Base-by-base conservation (phyloP, 2,888 invertebrate genomes). In the Drosophila kokeensis region DNA sequence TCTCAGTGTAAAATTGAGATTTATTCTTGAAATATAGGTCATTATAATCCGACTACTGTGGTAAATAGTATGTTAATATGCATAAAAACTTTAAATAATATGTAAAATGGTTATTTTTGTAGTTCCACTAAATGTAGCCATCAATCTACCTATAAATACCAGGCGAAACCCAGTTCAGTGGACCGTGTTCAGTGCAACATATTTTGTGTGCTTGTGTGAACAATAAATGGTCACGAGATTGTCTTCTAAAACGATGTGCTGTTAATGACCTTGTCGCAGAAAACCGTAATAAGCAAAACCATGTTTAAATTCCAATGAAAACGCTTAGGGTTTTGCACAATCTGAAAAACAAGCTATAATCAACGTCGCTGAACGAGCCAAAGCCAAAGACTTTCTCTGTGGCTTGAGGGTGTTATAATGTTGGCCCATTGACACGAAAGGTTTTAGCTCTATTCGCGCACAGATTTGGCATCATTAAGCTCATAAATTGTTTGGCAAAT, bases 351-450 rank as follows among this genome's bases (percentile, higher is more conserved):
- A 63, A 61, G 42, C 30, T 52, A 67, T 64, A 70, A 69, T 77
- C 65, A 70, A 36, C 70, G 50, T 32, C 21, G 34, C 32, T 30
- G 21, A 42, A 13, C 7, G 13, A 29, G 34, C 24, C 42, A 45
- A 27, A 29, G 34, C n/a, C 42, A 45, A 27, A 32, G 73, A 86
- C 85, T 85, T 85, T 85, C 85, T 85, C 84, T 76, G 72, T 81
- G 55, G 76, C 85, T 71, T 48, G 75, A 66, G 87, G 85, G 84
- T 81, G 83, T 61, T 69, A 64, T 62, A 75, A 78, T 73, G 71
- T 67, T 84, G 81, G 79, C 83, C 83, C 83, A 83, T 83, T 81
- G 83, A 84, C 85, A 82, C 79, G 68, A 72, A 76, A 79, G 75
- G 68, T 65, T 78, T 65, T 61, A 66, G 63, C 72, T 62, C 34